Evolutionary conservation across 1,140 invertebrate genomes (phyloP), one percentile per base, ranked within the genome.

Genomic region (Linepithema humile): DNA sequence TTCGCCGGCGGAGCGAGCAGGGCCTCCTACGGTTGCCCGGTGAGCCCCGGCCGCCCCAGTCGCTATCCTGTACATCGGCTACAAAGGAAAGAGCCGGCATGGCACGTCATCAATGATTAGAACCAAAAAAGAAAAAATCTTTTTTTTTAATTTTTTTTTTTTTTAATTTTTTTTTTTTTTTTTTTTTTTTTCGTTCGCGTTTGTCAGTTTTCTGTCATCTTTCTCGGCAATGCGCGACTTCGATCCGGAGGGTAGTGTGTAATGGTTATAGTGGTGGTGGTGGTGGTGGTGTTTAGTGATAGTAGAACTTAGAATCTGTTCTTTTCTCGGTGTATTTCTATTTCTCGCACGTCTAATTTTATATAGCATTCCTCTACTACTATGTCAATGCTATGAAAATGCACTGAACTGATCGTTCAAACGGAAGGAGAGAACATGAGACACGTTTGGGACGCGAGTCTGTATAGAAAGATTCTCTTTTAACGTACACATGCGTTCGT

Each of bases 31-130:
- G 89, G 89, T 92, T 92, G 89, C 92, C 90, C 48, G 91, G 91
- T 69, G 93, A 94, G 91, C 90, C 88, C 93, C 93, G 91, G 88
- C 92, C 93, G 92, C 93, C 93, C 93, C 93, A 94, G 89, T 92
- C 91, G 93, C 90, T 92, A 90, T 93, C 91, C 85, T 93, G 91
- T 88, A 88, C 91, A 88, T 93, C 91, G 88, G 91, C 93, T 93
- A 94, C 86, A 93, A 93, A 92, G 90, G 89, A 92, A 92, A 93
- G 87, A 93, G 89, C 90, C 89, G 87, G 88, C 89, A 91, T 89
- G 91, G 90, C 88, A 92, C 83, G 90, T 90, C n/a, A 88, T 88
- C 90, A 92, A 75, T 80, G 80, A 92, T 93, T 93, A 93, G 73
- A 88, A 26, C 86, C 45, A 83, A 80, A 10, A 55, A 62, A n/a